Evolutionary conservation across 2,888 invertebrate species (phyloP).

Genomic region (Caradrina kadenii): DNA sequence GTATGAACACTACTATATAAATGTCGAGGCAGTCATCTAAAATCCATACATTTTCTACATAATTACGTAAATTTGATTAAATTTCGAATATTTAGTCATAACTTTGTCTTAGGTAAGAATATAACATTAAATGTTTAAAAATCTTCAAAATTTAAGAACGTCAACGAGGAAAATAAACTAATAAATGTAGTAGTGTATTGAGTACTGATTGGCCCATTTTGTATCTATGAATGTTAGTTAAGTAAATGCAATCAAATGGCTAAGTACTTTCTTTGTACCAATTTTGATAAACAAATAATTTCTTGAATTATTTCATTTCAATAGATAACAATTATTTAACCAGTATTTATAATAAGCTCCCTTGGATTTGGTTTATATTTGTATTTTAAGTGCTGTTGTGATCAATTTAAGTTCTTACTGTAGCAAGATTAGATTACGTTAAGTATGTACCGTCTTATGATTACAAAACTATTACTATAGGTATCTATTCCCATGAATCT

Average conservation of each 20-base stretch:
- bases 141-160: conserved; percentile 11
- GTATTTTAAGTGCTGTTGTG: conserved; percentile 45
- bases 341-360: conserved; percentile 2
- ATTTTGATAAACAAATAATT: background rate
- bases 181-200: conserved; percentile 17
- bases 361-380: conserved; percentile 39
- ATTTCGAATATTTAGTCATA: conserved; percentile 39
- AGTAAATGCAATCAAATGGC: conserved; percentile 28
- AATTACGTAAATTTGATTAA: conserved; percentile 13
- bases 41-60: conserved; percentile 37
- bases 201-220: conserved; percentile 34
- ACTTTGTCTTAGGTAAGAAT: conserved; percentile 41
- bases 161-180: conserved; percentile 14
- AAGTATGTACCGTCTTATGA: conserved; percentile 43
- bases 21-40: conserved; percentile 6
- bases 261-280: conserved; percentile 13
- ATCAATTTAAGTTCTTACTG: conserved; percentile 43
- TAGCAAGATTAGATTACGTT: conserved; percentile 40
- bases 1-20: conserved; percentile 9
- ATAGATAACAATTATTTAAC: conserved; percentile 21
- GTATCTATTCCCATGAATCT: conserved; percentile 54
- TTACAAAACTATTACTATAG: conserved; percentile 45
- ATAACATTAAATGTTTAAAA: conserved; percentile 44
- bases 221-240: conserved; percentile 31
- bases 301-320: background rate